Percentiles rank a stretch among this genome's conserved stretches.
Evolutionary conservation across 2,113 vertebrate species (phyloP).

Genomic region (Australoheros scitulus): DNA sequence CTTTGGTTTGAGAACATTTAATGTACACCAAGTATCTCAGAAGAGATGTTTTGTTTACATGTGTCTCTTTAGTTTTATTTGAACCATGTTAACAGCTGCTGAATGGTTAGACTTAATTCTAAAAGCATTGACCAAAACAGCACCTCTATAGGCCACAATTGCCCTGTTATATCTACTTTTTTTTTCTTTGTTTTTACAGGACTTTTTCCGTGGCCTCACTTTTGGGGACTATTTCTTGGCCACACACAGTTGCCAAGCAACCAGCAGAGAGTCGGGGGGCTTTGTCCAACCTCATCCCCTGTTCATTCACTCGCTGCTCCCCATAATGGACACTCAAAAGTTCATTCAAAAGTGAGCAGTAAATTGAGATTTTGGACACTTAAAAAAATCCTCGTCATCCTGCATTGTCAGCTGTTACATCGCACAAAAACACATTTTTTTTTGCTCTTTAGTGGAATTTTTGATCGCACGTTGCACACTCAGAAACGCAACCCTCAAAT

Average conservation of each 20-base stretch:
- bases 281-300: slow-evolving; percentile 11
- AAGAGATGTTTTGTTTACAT: background rate
- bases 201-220: too few relatives aligned
- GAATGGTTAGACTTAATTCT: too few relatives aligned
- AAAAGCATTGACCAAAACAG: too few relatives aligned
- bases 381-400: background rate
- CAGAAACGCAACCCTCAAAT: background rate
- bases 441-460: background rate
- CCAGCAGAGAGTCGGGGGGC: background rate
- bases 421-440: background rate
- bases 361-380: background rate
- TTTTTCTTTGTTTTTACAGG: too few relatives aligned
- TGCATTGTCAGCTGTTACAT: rapidly evolving
- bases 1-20: background rate
- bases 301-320: background rate
- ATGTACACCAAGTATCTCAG: background rate
- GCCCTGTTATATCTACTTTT: too few relatives aligned
- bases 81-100: background rate
- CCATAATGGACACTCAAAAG: background rate
- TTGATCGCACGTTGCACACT: background rate
- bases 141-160: too few relatives aligned
- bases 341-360: background rate
- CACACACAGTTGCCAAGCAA: slow-evolving; percentile 21
- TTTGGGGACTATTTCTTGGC: background rate
- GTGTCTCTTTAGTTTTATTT: rapidly evolving